phyloP scores from a whole-genome alignment of 2,113 vertebrate species.

The Cebidichthys violaceus region DNA sequence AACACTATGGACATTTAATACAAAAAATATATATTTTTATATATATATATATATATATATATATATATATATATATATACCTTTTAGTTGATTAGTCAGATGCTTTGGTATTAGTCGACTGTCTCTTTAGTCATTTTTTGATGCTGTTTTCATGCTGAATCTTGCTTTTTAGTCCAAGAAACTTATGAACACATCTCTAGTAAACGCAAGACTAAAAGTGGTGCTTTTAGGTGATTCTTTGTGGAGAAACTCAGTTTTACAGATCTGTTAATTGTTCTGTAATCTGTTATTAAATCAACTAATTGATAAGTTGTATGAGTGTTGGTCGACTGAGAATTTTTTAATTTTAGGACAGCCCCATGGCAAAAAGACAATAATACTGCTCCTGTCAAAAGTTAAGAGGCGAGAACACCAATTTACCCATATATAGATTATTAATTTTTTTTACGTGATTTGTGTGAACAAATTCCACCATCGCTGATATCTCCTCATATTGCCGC shows the following conservation, averaged over 20 bases:
- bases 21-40: no score
- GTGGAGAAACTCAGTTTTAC: neutral
- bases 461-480: conserved; percentile 17
- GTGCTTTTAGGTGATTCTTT: neutral
- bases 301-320: neutral
- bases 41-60: no score
- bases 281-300: neutral
- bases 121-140: neutral
- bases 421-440: neutral
- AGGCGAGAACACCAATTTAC: neutral
- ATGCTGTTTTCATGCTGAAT: neutral
- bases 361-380: neutral
- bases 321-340: neutral
- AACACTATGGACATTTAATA: neutral
- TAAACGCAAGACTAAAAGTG: neutral
- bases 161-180: no score
- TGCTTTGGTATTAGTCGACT: no score
- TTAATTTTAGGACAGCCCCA: neutral
- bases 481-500: conserved; percentile 9
- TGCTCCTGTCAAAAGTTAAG: neutral
- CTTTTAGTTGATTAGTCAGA: no score
- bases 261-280: neutral
- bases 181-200: neutral
- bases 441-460: neutral
- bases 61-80: no score